phyloP scores from a whole-genome alignment of 2,797 vertebrate genomes.

The Morelia viridis region DNA sequence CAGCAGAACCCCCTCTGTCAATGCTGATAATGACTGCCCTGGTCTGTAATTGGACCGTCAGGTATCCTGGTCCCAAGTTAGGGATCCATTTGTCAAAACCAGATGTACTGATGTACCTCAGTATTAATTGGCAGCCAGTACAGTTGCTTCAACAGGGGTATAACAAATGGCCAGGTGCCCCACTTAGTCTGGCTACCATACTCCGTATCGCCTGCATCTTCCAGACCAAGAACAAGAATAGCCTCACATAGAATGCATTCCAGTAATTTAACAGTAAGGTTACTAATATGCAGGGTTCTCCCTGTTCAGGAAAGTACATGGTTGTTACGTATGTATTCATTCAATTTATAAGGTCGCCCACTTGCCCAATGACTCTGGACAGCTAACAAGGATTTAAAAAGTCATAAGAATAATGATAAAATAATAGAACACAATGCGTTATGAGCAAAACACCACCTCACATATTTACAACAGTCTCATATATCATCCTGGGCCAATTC shows the following conservation, averaged over 20 bases:
- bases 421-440: not conserved
- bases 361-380: not conserved
- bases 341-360: not conserved
- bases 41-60: not conserved
- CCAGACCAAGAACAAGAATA: not conserved
- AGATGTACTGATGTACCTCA: not conserved
- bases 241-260: not conserved
- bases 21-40: not conserved
- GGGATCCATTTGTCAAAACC: not conserved
- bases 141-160: not conserved
- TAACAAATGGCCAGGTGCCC: not conserved
- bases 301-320: not conserved
- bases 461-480: not conserved
- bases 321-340: not conserved
- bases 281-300: not conserved
- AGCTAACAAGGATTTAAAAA: not conserved
- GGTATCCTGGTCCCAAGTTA: not conserved
- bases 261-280: not conserved
- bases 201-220: not conserved
- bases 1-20: not conserved
- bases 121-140: not conserved
- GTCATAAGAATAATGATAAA: not conserved
- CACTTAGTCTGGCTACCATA: not conserved
- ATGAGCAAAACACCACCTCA: not conserved
- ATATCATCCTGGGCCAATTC: not conserved